Base-by-base conservation (phyloP, 2,113 vertebrate species). In the Melanocharis versteri region DNA sequence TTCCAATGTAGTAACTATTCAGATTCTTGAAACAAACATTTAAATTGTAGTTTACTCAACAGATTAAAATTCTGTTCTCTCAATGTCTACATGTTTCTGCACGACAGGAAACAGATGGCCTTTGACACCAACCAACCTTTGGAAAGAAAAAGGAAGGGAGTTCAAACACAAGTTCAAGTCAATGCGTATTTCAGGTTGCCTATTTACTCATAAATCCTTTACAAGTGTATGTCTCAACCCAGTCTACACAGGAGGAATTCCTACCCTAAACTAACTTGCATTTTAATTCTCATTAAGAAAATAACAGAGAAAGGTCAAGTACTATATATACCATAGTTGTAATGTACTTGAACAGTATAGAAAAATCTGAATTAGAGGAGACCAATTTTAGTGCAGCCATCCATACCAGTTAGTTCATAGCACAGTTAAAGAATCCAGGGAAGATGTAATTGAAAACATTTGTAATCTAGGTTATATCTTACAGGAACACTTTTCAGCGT, bases 101-200 rank as follows among this genome's bases (percentile, higher is more conserved):
- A 18, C 30, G 70, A 78, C 91, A 96, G 96, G 95, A 97, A 97
- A 95, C 91, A 97, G 94, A 96, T 92, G 96, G 88, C 89, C 86
- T 89, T 85, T 95, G 83, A 94, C 83, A 96, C 57, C 62, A 83
- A 24, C 20, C 22, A 90, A 28, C 45, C 58, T 92, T 31, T 53
- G n/a, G n/a, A 57, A 92, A 78, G 40, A 90, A 92, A 90, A 87
- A 83, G 92, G 83, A 95, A 97, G 37, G 27, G 64, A 91, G 53
- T 92, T 95, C 68, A 92, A 96, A 89, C 23, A 50, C 33, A 56
- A 95, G 47, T 35, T 35, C 61, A 40, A 68, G 65, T 90, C 42
- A 66, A 56, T 4, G n/a, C 8, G 6, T 51, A 68, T 62, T 84
- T 90, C 64, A 95, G 27, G 23, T 82, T 95, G 84, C 61, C 12